phyloP scores from a whole-genome alignment of 30 jellyfish, hydroid and myxozoan species.

The Calvadosia cruxmelitensis region DNA sequence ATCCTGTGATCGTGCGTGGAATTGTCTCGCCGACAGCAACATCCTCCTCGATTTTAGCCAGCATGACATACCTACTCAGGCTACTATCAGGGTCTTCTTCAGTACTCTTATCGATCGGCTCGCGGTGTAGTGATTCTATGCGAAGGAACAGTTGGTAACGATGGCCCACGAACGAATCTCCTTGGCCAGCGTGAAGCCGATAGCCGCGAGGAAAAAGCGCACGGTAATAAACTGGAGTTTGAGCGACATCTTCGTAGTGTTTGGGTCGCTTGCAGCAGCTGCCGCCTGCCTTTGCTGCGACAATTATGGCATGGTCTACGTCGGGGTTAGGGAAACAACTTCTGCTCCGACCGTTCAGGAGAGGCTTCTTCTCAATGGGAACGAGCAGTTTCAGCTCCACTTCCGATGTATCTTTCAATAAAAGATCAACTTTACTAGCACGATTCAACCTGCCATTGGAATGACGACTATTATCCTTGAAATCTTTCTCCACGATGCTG shows the following conservation, averaged over 20 bases:
- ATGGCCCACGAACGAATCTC: neutral
- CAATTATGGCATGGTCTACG: neutral
- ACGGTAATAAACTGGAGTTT: neutral
- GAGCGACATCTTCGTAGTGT: neutral
- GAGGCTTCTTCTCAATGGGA: no score
- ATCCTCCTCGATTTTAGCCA: conserved; percentile 56
- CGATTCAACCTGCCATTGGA: no score
- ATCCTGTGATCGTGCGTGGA: conserved; percentile 74
- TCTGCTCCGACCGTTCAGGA: neutral
- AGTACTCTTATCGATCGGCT: conserved; percentile 9
- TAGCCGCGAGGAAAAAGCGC: neutral
- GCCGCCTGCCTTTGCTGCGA: neutral
- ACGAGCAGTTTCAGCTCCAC: no score
- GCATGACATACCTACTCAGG: no score
- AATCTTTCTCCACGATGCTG: no score
- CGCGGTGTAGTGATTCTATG: conserved; percentile 15
- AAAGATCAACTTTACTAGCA: no score
- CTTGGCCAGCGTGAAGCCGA: neutral
- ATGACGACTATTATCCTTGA: no score
- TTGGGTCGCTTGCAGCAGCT: neutral
- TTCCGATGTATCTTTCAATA: no score
- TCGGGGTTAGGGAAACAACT: neutral
- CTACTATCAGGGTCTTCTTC: conserved; percentile 1
- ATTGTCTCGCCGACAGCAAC: conserved; percentile 40
- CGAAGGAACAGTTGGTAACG: neutral